These are phyloP conservation scores for Micrasema minimum DNA, from an alignment of 1,140 invertebrate species.

Conservation along the genomic window DNA sequence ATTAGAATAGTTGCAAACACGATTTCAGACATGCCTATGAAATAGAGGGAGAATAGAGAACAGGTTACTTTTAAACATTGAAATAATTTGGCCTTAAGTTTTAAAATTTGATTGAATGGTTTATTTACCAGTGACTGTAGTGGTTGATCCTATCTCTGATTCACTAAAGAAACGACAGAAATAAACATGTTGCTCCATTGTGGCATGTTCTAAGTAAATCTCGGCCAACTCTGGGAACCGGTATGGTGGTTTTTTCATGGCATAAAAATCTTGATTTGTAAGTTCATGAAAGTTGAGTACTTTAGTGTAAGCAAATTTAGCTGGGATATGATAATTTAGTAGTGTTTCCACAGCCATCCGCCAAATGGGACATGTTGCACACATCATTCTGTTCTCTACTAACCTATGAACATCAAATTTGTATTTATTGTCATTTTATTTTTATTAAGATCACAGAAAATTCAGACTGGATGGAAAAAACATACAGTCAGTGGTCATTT, in stretches of 20 bases:
- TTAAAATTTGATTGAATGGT: too few species aligned
- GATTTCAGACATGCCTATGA: too few species aligned
- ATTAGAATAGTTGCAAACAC: too few species aligned
- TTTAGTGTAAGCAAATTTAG: slow-evolving; percentile 68
- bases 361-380: slow-evolving; percentile 65
- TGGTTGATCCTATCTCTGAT: background rate
- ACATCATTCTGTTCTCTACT: slow-evolving; percentile 62
- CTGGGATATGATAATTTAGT: slow-evolving; percentile 65
- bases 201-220: slow-evolving; percentile 10
- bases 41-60: too few species aligned
- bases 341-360: slow-evolving; percentile 66
- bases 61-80: too few species aligned
- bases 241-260: slow-evolving; percentile 14
- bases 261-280: slow-evolving; percentile 60
- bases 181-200: slow-evolving; percentile 25
- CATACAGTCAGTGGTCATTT: too few species aligned
- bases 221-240: slow-evolving; percentile 31
- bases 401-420: slow-evolving; percentile 58
- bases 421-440: too few species aligned
- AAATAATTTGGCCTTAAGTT: too few species aligned
- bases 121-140: slow-evolving; percentile 3
- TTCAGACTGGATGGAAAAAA: too few species aligned
- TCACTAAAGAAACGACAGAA: slow-evolving; percentile 29
- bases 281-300: slow-evolving; percentile 66
- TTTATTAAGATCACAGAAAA: too few species aligned